phyloP scores from a whole-genome alignment of 2,888 invertebrate species.

The Erannis defoliaria region DNA sequence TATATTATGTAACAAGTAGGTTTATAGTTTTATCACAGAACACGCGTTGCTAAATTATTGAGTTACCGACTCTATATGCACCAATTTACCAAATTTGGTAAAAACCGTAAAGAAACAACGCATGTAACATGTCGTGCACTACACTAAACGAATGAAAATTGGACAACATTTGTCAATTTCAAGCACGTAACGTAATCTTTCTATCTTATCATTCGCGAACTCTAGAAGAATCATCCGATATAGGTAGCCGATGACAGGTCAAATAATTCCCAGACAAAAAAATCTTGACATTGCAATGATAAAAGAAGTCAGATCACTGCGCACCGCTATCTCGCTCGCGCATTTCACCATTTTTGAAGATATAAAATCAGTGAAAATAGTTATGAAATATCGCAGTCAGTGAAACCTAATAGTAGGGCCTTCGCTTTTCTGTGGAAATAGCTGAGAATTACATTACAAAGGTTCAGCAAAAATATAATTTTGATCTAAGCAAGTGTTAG shows the following conservation, averaged over 20 bases:
- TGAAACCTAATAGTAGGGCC: not conserved
- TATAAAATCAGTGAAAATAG: too few relatives aligned
- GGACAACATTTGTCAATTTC: slow-evolving; percentile 6
- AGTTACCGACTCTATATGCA: not conserved
- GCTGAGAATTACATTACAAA: too few relatives aligned
- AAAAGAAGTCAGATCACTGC: slow-evolving; percentile 11
- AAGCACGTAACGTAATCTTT: slow-evolving; percentile 1
- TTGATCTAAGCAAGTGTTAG: too few relatives aligned
- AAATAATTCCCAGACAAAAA: slow-evolving; percentile 26
- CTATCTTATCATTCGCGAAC: slow-evolving; percentile 43
- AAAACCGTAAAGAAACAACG: slow-evolving; percentile 8
- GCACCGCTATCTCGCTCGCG: too few relatives aligned
- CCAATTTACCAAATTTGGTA: slow-evolving; percentile 9
- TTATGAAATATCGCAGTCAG: too few relatives aligned
- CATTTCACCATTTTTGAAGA: too few relatives aligned
- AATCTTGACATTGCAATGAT: slow-evolving; percentile 47
- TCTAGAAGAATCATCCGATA: slow-evolving; percentile 37
- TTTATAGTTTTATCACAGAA: slow-evolving; percentile 10
- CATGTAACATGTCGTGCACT: slow-evolving; percentile 4
- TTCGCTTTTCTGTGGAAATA: too few relatives aligned
- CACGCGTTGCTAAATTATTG: not conserved
- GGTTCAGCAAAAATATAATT: too few relatives aligned
- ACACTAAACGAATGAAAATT: slow-evolving; percentile 17
- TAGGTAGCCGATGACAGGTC: slow-evolving; percentile 31
- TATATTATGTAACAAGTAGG: not conserved